Conservation (phyloP, 2,888 invertebrate genomes). For the Cantharis lateralis region DNA sequence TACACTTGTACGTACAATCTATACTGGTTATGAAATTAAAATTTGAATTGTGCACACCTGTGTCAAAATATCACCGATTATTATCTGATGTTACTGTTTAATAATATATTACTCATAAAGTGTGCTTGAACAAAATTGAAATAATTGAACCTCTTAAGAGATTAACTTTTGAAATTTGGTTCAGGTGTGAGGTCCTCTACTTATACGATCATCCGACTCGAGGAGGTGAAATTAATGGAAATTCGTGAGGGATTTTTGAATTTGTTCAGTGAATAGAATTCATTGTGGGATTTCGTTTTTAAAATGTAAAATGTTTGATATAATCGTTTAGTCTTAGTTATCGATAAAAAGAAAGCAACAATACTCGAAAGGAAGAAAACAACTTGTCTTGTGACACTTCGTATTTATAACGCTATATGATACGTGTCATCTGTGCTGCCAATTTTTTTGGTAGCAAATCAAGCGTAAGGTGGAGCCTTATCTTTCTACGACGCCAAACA, state of each 20-base stretch:
- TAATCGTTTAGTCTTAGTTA: not conserved
- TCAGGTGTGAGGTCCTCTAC: not conserved
- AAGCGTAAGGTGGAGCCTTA: constrained; percentile 38
- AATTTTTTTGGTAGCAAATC: constrained; percentile 31
- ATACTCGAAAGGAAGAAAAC: constrained; percentile 17
- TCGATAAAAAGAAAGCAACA: constrained; percentile 21
- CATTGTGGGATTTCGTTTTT: not conserved
- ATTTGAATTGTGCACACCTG: not conserved
- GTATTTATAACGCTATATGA: constrained; percentile 26
- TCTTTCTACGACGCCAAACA: constrained; percentile 40
- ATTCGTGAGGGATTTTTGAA: not conserved
- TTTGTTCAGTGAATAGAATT: not conserved
- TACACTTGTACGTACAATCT: too few species aligned
- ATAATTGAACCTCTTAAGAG: not conserved
- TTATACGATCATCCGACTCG: not conserved
- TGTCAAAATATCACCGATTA: not conserved
- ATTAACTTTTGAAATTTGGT: not conserved
- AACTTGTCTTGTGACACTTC: constrained; percentile 22
- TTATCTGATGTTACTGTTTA: not conserved
- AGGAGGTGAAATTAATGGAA: not conserved
- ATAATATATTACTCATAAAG: not conserved
- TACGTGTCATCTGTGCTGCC: constrained; percentile 29
- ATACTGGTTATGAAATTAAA: not conserved
- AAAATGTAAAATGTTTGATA: not conserved
- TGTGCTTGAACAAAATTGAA: not conserved